Conservation (phyloP, 2,797 vertebrate genomes). For the Todus mexicanus region DNA sequence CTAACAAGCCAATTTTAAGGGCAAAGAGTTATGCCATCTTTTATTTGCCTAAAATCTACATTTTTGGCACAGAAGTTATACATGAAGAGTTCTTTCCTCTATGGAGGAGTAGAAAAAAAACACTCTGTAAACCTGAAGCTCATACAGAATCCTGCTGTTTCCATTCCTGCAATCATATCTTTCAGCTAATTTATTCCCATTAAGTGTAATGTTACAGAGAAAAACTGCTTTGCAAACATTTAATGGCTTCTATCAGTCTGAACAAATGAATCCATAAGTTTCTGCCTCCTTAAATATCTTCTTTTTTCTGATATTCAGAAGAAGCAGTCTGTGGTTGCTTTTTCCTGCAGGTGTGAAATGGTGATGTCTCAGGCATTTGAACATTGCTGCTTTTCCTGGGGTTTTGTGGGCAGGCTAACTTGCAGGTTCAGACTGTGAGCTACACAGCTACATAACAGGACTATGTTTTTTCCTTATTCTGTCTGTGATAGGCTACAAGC, state of each 20-base stretch:
- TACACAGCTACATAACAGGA: neutral
- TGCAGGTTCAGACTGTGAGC: neutral
- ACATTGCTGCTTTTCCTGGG: neutral
- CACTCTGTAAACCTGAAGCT: neutral
- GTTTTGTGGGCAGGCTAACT: neutral
- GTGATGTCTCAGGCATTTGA: neutral
- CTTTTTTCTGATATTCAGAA: neutral
- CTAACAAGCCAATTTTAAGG: neutral
- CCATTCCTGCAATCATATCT: neutral
- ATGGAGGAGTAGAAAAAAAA: neutral
- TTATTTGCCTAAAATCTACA: neutral
- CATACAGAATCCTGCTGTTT: slow-evolving; percentile 27
- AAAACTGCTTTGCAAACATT: slow-evolving; percentile 37
- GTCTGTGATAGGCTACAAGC: neutral
- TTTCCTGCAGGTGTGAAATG: neutral
- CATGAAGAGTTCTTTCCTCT: neutral
- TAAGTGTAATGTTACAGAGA: slow-evolving; percentile 31
- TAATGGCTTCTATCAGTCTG: slow-evolving; percentile 21
- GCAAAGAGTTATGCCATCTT: neutral
- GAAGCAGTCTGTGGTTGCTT: neutral
- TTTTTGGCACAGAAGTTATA: neutral
- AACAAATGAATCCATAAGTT: slow-evolving; percentile 17
- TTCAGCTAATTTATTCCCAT: slow-evolving; percentile 32
- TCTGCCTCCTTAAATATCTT: neutral
- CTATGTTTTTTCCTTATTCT: neutral